A percentile compares a stretch with the other conserved stretches of the same genome.
These are phyloP conservation scores for Trisateles emortualis DNA, from an alignment of 2,888 invertebrate genomes.

Conservation along the genomic window DNA sequence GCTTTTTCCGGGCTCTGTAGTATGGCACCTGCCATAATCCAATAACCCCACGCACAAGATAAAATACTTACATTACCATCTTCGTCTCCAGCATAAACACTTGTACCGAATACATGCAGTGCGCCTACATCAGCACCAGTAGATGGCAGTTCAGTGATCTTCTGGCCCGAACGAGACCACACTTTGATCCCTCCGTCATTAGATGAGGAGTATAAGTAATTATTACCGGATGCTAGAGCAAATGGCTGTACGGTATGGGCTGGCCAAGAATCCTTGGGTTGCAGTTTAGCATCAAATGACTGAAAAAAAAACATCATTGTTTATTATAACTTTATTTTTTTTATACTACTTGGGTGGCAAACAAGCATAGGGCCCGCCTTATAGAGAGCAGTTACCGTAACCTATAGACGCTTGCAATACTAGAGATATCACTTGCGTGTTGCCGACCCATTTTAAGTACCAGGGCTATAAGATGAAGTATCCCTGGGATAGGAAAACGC, in stretches of 20 bases:
- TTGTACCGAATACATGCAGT: constrained; percentile 67
- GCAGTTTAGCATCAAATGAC: constrained; percentile 68
- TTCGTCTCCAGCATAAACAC: constrained; percentile 88
- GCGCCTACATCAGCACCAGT: constrained; percentile 74
- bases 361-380: too few species aligned
- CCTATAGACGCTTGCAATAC: too few species aligned
- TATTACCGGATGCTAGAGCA: constrained; percentile 84
- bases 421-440: too few species aligned
- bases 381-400: too few species aligned
- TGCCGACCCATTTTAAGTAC: too few species aligned
- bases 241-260: constrained; percentile 88
- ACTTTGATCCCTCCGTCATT: constrained; percentile 88
- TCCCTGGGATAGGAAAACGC: too few species aligned
- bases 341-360: too few species aligned
- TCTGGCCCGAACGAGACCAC: constrained; percentile 80
- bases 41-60: too few species aligned
- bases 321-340: too few species aligned
- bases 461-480: too few species aligned
- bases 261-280: constrained; percentile 68
- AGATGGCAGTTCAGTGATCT: constrained; percentile 66
- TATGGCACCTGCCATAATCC: too few species aligned
- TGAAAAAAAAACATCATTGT: constrained; percentile 35
- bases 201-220: constrained; percentile 87
- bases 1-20: too few species aligned
- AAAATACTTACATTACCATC: constrained; percentile 86